Percentiles rank a stretch among this genome's conserved stretches.
Evolutionary conservation across 2,797 vertebrate species (phyloP).

Genomic region (Lagodon rhomboides): DNA sequence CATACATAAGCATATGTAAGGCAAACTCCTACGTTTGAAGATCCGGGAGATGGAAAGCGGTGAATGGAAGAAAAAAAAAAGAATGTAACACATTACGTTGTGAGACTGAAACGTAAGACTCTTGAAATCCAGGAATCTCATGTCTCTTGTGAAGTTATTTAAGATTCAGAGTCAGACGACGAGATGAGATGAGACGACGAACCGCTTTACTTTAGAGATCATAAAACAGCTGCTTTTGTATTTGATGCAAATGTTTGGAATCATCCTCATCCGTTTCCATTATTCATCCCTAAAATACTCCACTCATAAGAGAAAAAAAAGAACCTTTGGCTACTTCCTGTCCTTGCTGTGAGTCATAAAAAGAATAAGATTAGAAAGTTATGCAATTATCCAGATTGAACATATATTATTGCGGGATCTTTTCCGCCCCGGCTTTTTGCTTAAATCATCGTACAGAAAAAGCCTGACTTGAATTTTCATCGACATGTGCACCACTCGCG

Average conservation of each 20-base stretch:
- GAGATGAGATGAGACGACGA: neutral
- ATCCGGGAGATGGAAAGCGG: constrained; percentile 43
- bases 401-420: constrained; percentile 1
- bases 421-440: neutral
- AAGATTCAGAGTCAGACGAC: neutral
- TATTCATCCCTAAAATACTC: constrained; percentile 30
- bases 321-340: constrained; percentile 13
- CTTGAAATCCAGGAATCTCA: constrained; percentile 12
- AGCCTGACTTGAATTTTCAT: constrained; percentile 17
- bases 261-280: constrained; percentile 10
- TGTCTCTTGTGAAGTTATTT: neutral
- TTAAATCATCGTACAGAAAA: constrained; percentile 20
- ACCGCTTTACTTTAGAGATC: neutral
- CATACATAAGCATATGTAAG: constrained; percentile 62
- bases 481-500: constrained; percentile 1
- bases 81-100: neutral
- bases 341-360: neutral
- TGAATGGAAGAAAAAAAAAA: constrained; percentile 7
- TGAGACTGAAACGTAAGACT: constrained; percentile 25
- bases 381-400: neutral
- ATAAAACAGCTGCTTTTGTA: constrained; percentile 13
- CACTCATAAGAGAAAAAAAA: neutral
- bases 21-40: constrained; percentile 50
- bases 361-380: neutral
- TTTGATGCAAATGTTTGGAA: constrained; percentile 14